These are phyloP conservation scores for Monoplex corrugatus DNA, from an alignment of 2,888 invertebrate genomes.

Conservation along the genomic window DNA sequence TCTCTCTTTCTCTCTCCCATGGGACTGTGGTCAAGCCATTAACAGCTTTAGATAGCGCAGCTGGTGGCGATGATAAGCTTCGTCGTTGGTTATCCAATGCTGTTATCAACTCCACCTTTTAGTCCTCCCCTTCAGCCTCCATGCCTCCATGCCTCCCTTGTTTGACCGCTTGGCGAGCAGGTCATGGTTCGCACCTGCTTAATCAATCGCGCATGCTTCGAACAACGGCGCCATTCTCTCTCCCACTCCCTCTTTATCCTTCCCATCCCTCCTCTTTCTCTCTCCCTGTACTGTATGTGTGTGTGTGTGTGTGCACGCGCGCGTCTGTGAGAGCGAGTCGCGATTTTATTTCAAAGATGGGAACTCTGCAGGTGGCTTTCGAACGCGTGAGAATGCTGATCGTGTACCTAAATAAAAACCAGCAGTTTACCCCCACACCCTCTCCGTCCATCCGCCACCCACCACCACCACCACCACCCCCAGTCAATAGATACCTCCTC, in stretches of 20 bases:
- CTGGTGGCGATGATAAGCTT: not conserved
- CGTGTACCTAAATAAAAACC: no score
- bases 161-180: not conserved
- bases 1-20: not conserved
- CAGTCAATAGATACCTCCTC: no score
- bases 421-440: no score
- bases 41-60: not conserved
- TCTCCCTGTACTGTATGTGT: no score
- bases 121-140: not conserved
- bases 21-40: not conserved
- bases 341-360: no score
- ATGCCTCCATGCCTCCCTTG: not conserved
- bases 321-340: no score
- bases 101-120: not conserved
- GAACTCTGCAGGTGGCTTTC: not conserved
- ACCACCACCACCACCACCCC: not conserved
- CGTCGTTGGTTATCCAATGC: no score
- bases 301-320: no score
- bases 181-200: not conserved
- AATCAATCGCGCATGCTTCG: slow-evolving; percentile 20
- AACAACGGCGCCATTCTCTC: not conserved
- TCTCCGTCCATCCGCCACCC: no score
- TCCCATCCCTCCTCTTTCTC: not conserved
- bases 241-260: not conserved
- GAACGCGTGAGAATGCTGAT: no score